Percentiles rank a stretch among this genome's conserved stretches.
phyloP scores from a whole-genome alignment of 2,113 vertebrate genomes.

The Esox niger region DNA sequence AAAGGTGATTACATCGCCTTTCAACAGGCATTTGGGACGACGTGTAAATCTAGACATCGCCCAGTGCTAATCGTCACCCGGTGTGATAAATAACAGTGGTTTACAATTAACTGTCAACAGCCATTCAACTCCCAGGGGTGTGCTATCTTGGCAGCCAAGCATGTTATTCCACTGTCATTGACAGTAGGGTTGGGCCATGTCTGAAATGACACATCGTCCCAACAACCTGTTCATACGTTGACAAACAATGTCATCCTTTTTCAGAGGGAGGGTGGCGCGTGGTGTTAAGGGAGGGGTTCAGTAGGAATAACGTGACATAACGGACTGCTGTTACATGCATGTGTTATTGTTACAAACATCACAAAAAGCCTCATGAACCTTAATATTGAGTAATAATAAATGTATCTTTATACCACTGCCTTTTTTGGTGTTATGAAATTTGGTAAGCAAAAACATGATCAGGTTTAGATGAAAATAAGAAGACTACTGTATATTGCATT shows the following conservation, averaged over 20 bases:
- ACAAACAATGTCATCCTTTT: no score
- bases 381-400: no score
- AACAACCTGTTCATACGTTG: background rate
- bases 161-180: background rate
- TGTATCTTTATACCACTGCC: no score
- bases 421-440: no score
- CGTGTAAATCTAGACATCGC: no score
- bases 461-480: no score
- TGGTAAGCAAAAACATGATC: no score
- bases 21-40: background rate
- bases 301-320: background rate
- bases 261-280: background rate
- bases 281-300: background rate
- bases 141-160: background rate
- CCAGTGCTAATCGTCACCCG: background rate
- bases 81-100: slow-evolving; percentile 15
- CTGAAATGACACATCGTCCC: no score
- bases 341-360: background rate
- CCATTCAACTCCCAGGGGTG: background rate
- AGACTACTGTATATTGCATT: no score
- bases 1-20: slow-evolving; percentile 25
- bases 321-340: no score
- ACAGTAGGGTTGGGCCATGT: background rate
- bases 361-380: no score
- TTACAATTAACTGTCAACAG: slow-evolving; percentile 14